Conservation (phyloP, 2,113 vertebrate species). For the Falco punctatus region DNA sequence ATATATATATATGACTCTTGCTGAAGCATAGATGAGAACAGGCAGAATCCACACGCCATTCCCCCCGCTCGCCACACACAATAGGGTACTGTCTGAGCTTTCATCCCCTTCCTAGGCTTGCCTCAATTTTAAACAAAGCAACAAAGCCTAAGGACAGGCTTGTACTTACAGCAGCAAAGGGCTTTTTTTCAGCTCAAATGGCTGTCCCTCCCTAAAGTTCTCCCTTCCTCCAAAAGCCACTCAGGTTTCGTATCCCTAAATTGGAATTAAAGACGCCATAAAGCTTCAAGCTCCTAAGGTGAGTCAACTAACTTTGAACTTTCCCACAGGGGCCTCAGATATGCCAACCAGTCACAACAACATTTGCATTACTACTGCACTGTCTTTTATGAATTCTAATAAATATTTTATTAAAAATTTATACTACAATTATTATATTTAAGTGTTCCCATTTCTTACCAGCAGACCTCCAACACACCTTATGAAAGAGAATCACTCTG, state of each 20-base stretch:
- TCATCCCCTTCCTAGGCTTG: neutral
- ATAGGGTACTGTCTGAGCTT: neutral
- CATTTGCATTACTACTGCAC: neutral
- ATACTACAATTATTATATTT: neutral
- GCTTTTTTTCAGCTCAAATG: neutral
- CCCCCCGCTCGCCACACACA: neutral
- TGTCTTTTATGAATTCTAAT: neutral
- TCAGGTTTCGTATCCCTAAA: neutral
- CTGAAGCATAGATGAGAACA: neutral
- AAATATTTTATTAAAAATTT: neutral
- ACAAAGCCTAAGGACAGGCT: constrained; percentile 13
- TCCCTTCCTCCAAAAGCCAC: neutral
- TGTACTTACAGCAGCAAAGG: neutral
- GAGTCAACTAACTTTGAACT: neutral
- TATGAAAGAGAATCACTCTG: neutral
- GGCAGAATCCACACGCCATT: neutral
- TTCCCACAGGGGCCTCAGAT: neutral
- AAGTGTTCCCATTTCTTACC: neutral
- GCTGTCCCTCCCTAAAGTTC: neutral
- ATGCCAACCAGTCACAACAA: neutral
- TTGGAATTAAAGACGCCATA: neutral
- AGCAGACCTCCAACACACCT: neutral
- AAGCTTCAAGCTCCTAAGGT: neutral
- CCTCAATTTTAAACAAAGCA: constrained; percentile 7
- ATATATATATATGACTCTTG: neutral